Evolutionary conservation across 2,888 invertebrate species (phyloP).

Genomic region (Chrysolina oricalcia): DNA sequence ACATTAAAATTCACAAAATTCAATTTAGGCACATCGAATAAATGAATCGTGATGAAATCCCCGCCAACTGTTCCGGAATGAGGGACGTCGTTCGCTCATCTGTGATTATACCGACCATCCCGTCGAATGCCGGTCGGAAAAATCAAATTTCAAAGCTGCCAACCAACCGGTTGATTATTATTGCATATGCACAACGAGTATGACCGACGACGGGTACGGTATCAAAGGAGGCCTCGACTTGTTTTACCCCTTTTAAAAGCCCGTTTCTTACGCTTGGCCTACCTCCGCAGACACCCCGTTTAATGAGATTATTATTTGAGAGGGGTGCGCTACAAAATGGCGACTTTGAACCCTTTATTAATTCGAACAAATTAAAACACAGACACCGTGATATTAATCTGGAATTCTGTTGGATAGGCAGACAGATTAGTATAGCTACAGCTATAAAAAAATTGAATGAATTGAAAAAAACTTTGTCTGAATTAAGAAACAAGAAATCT

Average conservation of each 20-base stretch:
- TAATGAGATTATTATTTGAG: conserved; percentile 72
- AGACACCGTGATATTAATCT: conserved; percentile 61
- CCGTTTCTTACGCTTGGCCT: conserved; percentile 70
- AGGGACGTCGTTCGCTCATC: conserved; percentile 58
- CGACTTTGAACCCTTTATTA: conserved; percentile 64
- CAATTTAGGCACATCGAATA: conserved; percentile 64
- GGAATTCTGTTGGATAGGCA: conserved; percentile 41
- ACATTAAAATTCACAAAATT: conserved; percentile 67
- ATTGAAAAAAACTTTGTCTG: no score
- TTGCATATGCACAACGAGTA: conserved; percentile 51
- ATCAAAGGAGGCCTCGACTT: conserved; percentile 55
- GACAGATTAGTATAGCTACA: no score
- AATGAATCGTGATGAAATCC: conserved; percentile 69
- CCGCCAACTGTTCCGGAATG: conserved; percentile 66
- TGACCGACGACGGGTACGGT: conserved; percentile 50
- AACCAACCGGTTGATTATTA: conserved; percentile 66
- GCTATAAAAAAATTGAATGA: no score
- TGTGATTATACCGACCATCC: conserved; percentile 66
- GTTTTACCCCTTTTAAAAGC: conserved; percentile 63
- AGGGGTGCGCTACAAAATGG: conserved; percentile 70
- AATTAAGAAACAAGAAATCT: no score
- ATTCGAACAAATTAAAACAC: conserved; percentile 63
- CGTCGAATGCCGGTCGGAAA: conserved; percentile 62
- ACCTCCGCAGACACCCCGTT: conserved; percentile 70
- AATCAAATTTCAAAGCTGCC: conserved; percentile 70